A percentile compares a stretch with the other conserved stretches of the same genome.
phyloP scores from a whole-genome alignment of 2,797 vertebrate species.

The Malurus leucopterus region DNA sequence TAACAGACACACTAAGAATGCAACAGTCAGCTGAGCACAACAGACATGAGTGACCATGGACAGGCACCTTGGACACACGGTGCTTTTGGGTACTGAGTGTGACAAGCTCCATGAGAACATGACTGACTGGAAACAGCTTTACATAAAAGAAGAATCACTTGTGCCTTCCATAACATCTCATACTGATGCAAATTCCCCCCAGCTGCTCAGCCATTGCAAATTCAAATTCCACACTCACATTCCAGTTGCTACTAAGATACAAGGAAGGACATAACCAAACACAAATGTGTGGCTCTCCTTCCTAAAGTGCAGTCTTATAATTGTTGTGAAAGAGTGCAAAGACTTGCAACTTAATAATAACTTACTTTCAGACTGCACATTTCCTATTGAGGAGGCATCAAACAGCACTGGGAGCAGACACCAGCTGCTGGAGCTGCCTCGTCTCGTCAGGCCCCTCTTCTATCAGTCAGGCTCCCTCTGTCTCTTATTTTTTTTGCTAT shows the following conservation, averaged over 20 bases:
- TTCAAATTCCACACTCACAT: neutral
- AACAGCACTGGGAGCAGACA: neutral
- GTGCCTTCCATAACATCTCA: neutral
- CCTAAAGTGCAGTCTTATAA: neutral
- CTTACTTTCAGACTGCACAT: neutral
- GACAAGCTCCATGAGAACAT: accelerated
- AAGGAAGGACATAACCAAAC: neutral
- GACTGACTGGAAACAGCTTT: neutral
- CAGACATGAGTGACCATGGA: neutral
- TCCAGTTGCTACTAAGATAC: neutral
- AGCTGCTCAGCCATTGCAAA: neutral
- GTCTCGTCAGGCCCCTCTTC: neutral
- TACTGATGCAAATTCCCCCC: neutral
- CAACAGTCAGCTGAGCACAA: neutral
- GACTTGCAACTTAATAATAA: neutral
- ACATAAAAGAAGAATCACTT: neutral
- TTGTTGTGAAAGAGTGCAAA: neutral
- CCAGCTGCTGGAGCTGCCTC: neutral
- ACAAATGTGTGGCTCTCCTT: neutral
- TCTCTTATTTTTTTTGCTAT: neutral
- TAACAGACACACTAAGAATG: neutral
- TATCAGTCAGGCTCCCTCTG: neutral
- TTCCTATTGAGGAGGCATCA: neutral
- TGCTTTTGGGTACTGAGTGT: neutral
- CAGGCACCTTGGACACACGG: neutral